phyloP scores from a whole-genome alignment of 2,113 vertebrate genomes.

The Rhineura floridana region DNA sequence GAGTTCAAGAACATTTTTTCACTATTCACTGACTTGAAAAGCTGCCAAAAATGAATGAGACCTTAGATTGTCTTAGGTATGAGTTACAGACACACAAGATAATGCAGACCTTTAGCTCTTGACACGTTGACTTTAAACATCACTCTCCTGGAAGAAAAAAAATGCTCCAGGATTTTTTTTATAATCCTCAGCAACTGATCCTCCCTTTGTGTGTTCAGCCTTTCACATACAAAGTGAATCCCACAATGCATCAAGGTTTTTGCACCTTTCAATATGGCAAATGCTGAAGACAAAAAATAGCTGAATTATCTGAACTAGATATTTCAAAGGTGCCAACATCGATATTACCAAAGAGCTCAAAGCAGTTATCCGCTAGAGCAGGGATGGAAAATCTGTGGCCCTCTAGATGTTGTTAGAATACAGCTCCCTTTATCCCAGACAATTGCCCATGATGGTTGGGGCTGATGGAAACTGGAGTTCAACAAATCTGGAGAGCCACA shows the following conservation, averaged over 20 bases:
- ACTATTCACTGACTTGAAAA: conserved; percentile 48
- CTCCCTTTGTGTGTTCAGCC: conserved; percentile 23
- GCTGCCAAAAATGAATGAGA: conserved; percentile 27
- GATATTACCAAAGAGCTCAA: background rate
- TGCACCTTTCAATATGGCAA: background rate
- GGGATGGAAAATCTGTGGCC: background rate
- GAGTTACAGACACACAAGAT: conserved; percentile 27
- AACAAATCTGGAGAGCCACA: too few species aligned
- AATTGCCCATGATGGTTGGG: too few species aligned
- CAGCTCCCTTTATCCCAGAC: too few species aligned
- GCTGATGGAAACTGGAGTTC: too few species aligned
- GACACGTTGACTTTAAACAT: background rate
- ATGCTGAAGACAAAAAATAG: background rate
- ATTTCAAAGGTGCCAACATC: background rate
- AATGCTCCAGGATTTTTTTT: conserved; percentile 28
- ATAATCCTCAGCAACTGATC: conserved; percentile 46
- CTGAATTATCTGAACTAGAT: background rate
- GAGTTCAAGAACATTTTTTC: conserved; percentile 59
- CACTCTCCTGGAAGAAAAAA: background rate
- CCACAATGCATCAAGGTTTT: conserved; percentile 21
- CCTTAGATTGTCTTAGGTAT: conserved; percentile 35
- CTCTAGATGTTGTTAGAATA: too few species aligned
- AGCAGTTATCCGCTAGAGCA: background rate
- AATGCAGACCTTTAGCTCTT: conserved; percentile 36
- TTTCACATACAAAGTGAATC: conserved; percentile 10